Evolutionary conservation across 2,797 vertebrate species (phyloP).

Genomic region (Argentina silus): DNA sequence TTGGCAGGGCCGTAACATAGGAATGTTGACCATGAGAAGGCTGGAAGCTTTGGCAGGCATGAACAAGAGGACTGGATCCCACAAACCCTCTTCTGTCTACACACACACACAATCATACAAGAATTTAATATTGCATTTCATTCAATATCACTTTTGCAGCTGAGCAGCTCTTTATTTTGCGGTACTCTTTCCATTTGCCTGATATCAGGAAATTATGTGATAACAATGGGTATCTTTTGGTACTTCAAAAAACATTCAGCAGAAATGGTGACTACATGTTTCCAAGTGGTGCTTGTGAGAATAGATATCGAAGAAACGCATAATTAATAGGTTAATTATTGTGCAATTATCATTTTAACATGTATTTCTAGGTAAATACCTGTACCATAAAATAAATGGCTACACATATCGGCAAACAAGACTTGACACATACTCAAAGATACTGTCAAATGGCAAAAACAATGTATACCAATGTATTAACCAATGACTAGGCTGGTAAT

Average conservation of each 20-base stretch:
- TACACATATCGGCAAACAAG: constrained; percentile 37
- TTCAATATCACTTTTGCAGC: constrained; percentile 18
- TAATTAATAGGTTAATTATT: no score
- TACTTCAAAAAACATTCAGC: constrained; percentile 22
- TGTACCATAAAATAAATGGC: no score
- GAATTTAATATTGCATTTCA: constrained; percentile 51
- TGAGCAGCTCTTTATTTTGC: not conserved
- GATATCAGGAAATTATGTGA: no score
- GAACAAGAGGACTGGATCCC: constrained; percentile 25
- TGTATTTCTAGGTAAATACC: no score
- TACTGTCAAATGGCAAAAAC: not conserved
- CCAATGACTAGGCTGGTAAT: not conserved
- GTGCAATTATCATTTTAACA: no score
- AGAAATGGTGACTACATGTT: no score
- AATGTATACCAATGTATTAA: not conserved
- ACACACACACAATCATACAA: constrained; percentile 19
- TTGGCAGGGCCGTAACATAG: constrained; percentile 44
- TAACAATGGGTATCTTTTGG: constrained; percentile 7
- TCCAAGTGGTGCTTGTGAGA: no score
- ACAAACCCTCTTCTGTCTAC: constrained; percentile 19
- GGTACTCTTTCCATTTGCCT: no score
- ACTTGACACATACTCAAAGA: constrained; percentile 10
- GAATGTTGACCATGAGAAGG: constrained; percentile 59
- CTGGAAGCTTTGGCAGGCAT: constrained; percentile 49
- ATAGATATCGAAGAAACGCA: no score